Base-by-base conservation (phyloP, 2,888 invertebrate genomes). In the Drosophila meridiana region DNA sequence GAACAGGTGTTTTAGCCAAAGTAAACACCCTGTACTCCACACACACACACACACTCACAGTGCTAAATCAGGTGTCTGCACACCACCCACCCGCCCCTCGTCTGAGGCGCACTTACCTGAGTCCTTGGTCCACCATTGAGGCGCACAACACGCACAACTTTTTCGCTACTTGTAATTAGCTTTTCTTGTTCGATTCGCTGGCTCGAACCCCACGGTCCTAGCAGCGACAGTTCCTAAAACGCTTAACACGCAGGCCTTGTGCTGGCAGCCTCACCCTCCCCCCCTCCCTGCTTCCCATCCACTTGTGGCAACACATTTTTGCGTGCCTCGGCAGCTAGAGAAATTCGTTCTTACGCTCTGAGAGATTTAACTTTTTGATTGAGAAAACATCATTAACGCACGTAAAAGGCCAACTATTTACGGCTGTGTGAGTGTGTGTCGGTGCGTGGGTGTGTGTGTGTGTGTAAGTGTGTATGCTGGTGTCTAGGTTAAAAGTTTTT, bases 321-420 rank as follows among this genome's bases (percentile, higher is more conserved):
- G 84, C 90, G 84, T 80, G 76, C 80, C 71, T 78, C 69, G 75
- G 71, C 69, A 71, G 69, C 78, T 68, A 69, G 80, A 66, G 65
- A 85, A 82, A 77, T 74, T 88, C 71, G 70, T 73, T 77, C 88
- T 80, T 82, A 62, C 85, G 83, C 86, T 80, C 77, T 72, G 74
- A 72, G 89, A 85, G 84, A 90, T 85, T 90, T 86, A 83, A 89
- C 89, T 89, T 91, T 90, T 90, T 91, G 92, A 92, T 91, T 92
- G 89, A 84, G 82, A 87, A 90, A 91, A 90, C 88, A 90, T 90
- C 90, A 91, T 91, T 89, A 90, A 89, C 90, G 86, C 88, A 90
- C 88, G 82, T 89, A 87, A 87, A 83, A 84, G 87, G 70, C 84
- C 84, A 85, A 85, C 84, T 85, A 85, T 87, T 85, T 87, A 87